Conservation (phyloP, 2,888 invertebrate genomes). For the Drosophila pseudotalamancana region DNA sequence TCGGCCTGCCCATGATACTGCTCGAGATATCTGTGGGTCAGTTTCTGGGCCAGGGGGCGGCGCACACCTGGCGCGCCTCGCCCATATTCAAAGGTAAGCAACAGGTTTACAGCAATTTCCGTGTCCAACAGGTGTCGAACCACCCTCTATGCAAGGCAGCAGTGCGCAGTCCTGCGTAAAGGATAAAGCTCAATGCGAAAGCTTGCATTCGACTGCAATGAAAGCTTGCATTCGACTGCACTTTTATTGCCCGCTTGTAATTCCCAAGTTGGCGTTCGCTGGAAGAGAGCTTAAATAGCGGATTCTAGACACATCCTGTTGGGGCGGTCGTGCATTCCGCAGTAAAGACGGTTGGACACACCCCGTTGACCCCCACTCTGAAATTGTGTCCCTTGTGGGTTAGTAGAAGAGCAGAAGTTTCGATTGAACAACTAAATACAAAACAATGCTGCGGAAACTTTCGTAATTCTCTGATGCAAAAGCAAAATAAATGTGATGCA, state of each 20-base stretch:
- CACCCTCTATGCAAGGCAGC: neutral
- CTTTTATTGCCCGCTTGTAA: constrained; percentile 37
- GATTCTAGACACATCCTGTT: neutral
- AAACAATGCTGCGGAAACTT: constrained; percentile 43
- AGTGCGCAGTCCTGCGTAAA: constrained; percentile 42
- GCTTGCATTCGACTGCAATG: too few relatives aligned
- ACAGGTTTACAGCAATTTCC: constrained; percentile 4
- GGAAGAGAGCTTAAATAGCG: constrained; percentile 51
- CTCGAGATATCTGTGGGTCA: constrained; percentile 84
- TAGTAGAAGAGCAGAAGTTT: constrained; percentile 47
- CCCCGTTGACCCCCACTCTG: constrained; percentile 68
- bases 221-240: constrained; percentile 39
- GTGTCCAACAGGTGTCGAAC: neutral
- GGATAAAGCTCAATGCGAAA: constrained; percentile 48
- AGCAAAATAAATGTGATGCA: constrained; percentile 32
- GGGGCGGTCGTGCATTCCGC: constrained; percentile 80
- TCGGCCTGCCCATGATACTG: constrained; percentile 84
- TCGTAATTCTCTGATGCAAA: constrained; percentile 62
- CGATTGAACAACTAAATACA: too few relatives aligned
- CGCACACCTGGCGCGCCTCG: constrained; percentile 84
- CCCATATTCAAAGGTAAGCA: constrained; percentile 84
- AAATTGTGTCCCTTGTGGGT: constrained; percentile 78
- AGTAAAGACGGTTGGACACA: constrained; percentile 78
- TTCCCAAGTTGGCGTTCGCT: constrained; percentile 67
- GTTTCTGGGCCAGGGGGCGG: constrained; percentile 84